Evolutionary conservation across 2,797 vertebrate genomes (phyloP), one percentile per base, ranked within the genome.

Genomic region (Myripristis jacobus): DNA sequence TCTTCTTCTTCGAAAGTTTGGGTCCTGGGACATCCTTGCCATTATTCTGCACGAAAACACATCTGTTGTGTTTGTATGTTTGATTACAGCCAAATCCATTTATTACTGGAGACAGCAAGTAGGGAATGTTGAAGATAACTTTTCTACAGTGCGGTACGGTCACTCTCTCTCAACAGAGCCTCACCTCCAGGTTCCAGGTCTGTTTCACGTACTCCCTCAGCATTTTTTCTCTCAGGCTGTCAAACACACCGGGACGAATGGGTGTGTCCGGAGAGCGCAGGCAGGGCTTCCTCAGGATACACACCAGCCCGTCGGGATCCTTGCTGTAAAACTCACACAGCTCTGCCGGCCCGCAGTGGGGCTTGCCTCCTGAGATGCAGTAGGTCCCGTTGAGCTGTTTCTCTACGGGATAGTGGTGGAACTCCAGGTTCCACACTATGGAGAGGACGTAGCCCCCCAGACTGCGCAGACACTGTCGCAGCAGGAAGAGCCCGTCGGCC

Each of bases 381-480:
- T 95, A 98, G 3, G 97, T 99, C 29, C 96, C 96, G 0, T 98
- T 98, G 16, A 98, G 85, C 91, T 97, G 96, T 69, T 96, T 96
- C 83, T 99, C 98, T 2, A 99, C 84, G 64, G 96, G 22, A 70
- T 99, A 99, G 79, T 99, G 98, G 80, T 96, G 94, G 75, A 97
- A 96, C 71, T 95, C 94, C 72, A 97, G 84, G 77, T 95, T 90
- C 90, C 89, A 95, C 61, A 97, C 96, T 0, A 98, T 0, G 0
- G 97, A 98, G 8, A 99, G 92, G 59, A 99, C 98, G 0, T 98
- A 98, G n/a, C 98, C 97, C 0, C 98, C 97, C 46, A 99, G 93
- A 18, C 93, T 98, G 72, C 97, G 95, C 62, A 98, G 94, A 77
- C 98, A 99, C 85, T 97, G 96, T 0, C 98, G 95, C 64, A 99